Evolutionary conservation across 2,888 invertebrate genomes (phyloP), one percentile per base, ranked within the genome.

Genomic region (Ophion costatus): DNA sequence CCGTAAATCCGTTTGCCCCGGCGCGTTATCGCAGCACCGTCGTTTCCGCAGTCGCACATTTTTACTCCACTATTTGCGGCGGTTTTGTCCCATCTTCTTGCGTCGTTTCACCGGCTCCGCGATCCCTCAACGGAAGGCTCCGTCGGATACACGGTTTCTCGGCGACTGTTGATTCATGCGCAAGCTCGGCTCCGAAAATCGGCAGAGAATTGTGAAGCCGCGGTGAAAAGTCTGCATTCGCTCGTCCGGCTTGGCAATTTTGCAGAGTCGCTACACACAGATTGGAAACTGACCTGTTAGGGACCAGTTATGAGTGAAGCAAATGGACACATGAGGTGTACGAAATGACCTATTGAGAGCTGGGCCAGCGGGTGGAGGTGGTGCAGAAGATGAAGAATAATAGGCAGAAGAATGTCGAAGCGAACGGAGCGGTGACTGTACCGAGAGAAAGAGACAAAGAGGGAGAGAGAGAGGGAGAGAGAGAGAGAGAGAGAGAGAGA

Each of bases 1-100:
- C 51, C 63, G 87, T 78, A 83, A 84, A 83, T 83, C 85, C 82
- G 82, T 86, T 75, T 84, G 83, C 79, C 29, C 42, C 74, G 83
- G 59, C 17, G 24, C 24, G 24, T 69, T 69, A 51, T 51, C 69
- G 29, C 17, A 51, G 17, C 17, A 17, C 14, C 51, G 51, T 17
- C 51, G 51, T 51, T 51, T 51, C 14, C 51, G 51, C 38, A 38
- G 38, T 3, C 17, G 17, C 14, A 51, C 51, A 51, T 17, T 51
- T 51, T 51, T 51, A 51, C 17, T 17, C 51, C 51, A 51, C 51
- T 11, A 51, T 51, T 51, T 51, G 51, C 4, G 51, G 17, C 17
- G 51, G 11, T 51, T 51, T 51, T 51, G 5, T 14, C 14, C 17
- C 51, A 51, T 51, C 17, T 51, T 51, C 51, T 51, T 51, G 51